Conservation (phyloP, 92 coral and sea anemone genomes). For the Scolanthus callimorphus region DNA sequence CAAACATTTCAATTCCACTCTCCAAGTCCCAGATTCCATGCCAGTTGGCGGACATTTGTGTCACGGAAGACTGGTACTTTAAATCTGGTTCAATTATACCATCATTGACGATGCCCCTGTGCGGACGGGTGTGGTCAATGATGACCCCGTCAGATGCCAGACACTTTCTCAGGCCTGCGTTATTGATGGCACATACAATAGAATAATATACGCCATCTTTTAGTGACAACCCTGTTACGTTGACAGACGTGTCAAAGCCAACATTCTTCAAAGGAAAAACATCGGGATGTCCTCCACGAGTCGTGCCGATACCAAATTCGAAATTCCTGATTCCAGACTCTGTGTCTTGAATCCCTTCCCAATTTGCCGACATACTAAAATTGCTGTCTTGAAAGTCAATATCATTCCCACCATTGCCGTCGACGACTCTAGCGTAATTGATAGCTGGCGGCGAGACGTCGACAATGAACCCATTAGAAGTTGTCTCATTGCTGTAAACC, state of each 20-base stretch:
- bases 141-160: slow-evolving; percentile 82
- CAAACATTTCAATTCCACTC: slow-evolving; percentile 72
- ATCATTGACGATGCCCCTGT: slow-evolving; percentile 79
- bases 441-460: slow-evolving; percentile 75
- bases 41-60: slow-evolving; percentile 86
- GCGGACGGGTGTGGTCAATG: slow-evolving; percentile 73
- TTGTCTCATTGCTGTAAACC: slow-evolving; percentile 52
- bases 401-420: slow-evolving; percentile 67
- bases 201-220: slow-evolving; percentile 72
- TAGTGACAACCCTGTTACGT: slow-evolving; percentile 42
- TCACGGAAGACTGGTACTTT: slow-evolving; percentile 66
- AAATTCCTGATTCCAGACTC: slow-evolving; percentile 70
- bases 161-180: slow-evolving; percentile 75
- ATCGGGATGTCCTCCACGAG: slow-evolving; percentile 62
- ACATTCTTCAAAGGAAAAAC: slow-evolving; percentile 39
- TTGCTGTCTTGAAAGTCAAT: slow-evolving; percentile 74
- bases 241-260: slow-evolving; percentile 41
- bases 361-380: slow-evolving; percentile 64
- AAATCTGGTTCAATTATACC: slow-evolving; percentile 88
- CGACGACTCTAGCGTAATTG: slow-evolving; percentile 69
- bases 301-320: slow-evolving; percentile 75
- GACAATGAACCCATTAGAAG: slow-evolving; percentile 75
- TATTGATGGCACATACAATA: slow-evolving; percentile 74
- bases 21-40: slow-evolving; percentile 93
- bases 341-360: slow-evolving; percentile 75